Base-by-base conservation (phyloP, 2,888 invertebrate species). In the Rosalia funebris region DNA sequence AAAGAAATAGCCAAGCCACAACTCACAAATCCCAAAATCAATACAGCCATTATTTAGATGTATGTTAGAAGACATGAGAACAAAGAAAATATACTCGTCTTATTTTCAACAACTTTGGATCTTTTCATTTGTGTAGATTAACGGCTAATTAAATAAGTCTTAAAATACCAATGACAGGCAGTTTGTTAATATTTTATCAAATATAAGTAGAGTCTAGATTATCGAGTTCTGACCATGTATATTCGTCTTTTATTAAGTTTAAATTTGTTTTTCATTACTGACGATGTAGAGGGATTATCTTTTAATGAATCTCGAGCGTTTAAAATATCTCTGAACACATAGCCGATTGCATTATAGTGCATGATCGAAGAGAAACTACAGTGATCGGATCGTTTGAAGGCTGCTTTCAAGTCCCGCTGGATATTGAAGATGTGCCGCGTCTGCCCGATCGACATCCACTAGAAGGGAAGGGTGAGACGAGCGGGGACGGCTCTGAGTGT, bases 401-500 rank as follows among this genome's bases (percentile, higher is more conserved):
- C 16, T 7, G 25, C 50, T 10, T 19, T 44, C 5, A 32, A 32
- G 16, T 37, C 55, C 45, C 14, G 45, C 19, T 45, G 45, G 54
- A 54, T 45, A 46, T 25, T 16, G 46, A 46, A 55, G 55, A 56
- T 45, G 61, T 50, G 57, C 62, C 55, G 53, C 58, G 65, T 62
- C 65, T 57, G 54, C 55, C 60, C 60, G 65, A 67, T 62, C 67
- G 67, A 65, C 64, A 53, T 65, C 63, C 16, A 14, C 12, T 20
- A 17, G 32, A 48, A 15, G 46, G 41, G 31, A 48, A 45, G 59
- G 36, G 31, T 32, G 54, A 45, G 31, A 34, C 68, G 50, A 58
- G 54, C 57, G 65, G 57, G 62, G 61, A 57, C 60, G 46, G 39
- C 63, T 62, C 73, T 75, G 77, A 77, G 77, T 77, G 76, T 80